Evolutionary conservation across 2,113 vertebrate genomes (phyloP).

Genomic region (Plectropomus leopardus): DNA sequence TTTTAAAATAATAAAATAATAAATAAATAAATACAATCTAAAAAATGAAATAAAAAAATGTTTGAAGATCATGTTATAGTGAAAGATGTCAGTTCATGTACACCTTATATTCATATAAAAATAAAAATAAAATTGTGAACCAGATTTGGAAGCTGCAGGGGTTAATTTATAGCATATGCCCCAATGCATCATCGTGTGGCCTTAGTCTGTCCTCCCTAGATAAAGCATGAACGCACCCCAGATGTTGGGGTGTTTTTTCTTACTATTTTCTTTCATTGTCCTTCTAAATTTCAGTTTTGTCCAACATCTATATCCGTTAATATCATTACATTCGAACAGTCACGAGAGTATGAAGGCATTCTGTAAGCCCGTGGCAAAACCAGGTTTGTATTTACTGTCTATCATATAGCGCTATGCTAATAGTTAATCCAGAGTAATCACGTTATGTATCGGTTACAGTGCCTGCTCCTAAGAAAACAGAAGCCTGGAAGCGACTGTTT

Average conservation of each 20-base stretch:
- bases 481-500: conserved; percentile 65
- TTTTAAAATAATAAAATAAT: no score
- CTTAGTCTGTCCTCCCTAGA: no score
- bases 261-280: not conserved
- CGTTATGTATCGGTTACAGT: conserved; percentile 73
- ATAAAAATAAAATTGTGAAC: no score
- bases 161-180: no score
- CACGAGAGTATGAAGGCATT: conserved; percentile 1
- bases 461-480: conserved; percentile 58
- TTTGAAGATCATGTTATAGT: no score
- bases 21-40: no score
- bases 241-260: not conserved
- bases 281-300: conserved; percentile 11
- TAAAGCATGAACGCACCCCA: no score
- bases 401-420: conserved; percentile 62
- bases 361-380: conserved; percentile 45
- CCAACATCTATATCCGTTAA: conserved; percentile 21
- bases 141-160: no score
- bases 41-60: no score
- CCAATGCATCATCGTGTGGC: no score
- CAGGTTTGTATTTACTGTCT: conserved; percentile 41
- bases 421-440: conserved; percentile 74
- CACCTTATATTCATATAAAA: no score
- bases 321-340: conserved; percentile 24
- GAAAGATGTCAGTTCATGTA: no score